Evolutionary conservation across 1,140 invertebrate species (phyloP).

Genomic region (Drosophila rhopaloa): DNA sequence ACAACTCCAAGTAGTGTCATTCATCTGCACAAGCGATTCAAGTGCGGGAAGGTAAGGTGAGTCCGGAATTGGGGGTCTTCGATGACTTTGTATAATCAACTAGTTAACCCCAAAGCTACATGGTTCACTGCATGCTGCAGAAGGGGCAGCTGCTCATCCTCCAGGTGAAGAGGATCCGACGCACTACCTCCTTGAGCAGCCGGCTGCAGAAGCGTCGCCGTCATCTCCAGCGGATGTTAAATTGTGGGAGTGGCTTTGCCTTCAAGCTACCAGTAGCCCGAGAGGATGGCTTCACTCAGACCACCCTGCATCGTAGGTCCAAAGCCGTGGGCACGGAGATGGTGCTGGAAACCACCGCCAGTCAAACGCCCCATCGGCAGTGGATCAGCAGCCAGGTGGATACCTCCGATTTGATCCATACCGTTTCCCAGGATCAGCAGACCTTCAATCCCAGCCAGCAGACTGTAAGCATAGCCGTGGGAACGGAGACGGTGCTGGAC

Average conservation of each 20-base stretch:
- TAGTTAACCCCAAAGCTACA: constrained; percentile 17
- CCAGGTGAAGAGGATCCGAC: not conserved
- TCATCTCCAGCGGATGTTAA: not conserved
- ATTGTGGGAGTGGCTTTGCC: not conserved
- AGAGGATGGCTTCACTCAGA: not conserved
- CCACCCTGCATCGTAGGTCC: not conserved
- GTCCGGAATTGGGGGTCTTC: not conserved
- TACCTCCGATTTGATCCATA: constrained; percentile 26
- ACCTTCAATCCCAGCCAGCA: constrained; percentile 1
- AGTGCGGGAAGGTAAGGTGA: constrained; percentile 36
- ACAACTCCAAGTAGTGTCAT: not conserved
- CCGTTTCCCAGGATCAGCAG: constrained; percentile 28
- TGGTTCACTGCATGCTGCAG: constrained; percentile 41
- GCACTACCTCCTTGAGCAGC: not conserved
- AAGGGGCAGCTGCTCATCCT: constrained; percentile 24
- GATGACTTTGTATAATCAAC: not conserved
- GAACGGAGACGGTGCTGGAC: not conserved
- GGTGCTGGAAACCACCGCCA: not conserved
- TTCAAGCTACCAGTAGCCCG: not conserved
- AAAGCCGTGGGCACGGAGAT: constrained; percentile 1
- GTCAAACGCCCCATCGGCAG: constrained; percentile 13
- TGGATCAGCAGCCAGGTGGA: constrained; percentile 15
- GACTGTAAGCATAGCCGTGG: not conserved
- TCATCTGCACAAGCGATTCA: constrained; percentile 15
- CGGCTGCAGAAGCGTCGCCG: not conserved